phyloP scores from a whole-genome alignment of 2,888 invertebrate genomes.

The Hololepta plana region DNA sequence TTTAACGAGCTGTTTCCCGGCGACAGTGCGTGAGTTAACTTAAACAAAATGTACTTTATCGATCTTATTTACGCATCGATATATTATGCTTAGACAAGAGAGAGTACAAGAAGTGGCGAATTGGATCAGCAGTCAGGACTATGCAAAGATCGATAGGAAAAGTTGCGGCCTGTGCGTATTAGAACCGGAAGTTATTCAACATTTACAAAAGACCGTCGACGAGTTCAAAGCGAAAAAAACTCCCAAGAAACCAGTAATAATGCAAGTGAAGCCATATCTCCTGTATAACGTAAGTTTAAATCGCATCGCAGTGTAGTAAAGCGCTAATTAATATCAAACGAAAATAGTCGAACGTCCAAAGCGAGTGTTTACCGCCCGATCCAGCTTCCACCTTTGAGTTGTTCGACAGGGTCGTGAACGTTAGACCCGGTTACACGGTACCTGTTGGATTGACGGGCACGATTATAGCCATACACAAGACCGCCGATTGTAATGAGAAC shows the following conservation, averaged over 20 bases:
- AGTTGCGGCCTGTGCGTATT: constrained; percentile 53
- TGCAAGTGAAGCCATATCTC: constrained; percentile 66
- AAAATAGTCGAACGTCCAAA: constrained; percentile 22
- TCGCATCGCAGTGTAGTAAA: constrained; percentile 9
- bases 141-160: constrained; percentile 38
- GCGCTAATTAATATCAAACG: neutral
- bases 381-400: constrained; percentile 42
- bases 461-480: constrained; percentile 46
- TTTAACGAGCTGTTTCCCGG: constrained; percentile 45
- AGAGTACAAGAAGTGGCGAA: constrained; percentile 30
- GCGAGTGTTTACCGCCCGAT: constrained; percentile 44
- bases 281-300: constrained; percentile 41
- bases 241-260: constrained; percentile 36
- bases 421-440: constrained; percentile 53
- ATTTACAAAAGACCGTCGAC: constrained; percentile 33
- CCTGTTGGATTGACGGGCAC: constrained; percentile 75
- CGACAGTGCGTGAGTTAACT: constrained; percentile 13
- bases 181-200: constrained; percentile 43
- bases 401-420: constrained; percentile 73
- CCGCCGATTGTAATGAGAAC: constrained; percentile 13
- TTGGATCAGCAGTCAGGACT: constrained; percentile 60
- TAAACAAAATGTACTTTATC: constrained; percentile 2
- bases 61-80: neutral
- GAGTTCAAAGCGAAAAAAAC: constrained; percentile 11
- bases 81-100: constrained; percentile 17